Evolutionary conservation across 2,797 vertebrate species (phyloP).

Genomic region (Rhinatrema bivittatum): DNA sequence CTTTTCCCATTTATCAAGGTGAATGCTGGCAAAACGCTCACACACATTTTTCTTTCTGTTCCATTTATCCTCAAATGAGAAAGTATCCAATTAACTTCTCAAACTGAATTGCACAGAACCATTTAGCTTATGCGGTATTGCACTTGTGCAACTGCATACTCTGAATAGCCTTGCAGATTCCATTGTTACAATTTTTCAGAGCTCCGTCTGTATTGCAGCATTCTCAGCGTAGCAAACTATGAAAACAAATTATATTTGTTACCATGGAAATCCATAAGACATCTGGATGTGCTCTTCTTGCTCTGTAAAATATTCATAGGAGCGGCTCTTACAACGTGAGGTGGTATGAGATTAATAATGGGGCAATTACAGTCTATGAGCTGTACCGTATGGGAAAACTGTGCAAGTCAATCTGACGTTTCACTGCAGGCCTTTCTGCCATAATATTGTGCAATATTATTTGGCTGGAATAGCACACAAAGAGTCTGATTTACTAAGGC

Average conservation of each 20-base stretch:
- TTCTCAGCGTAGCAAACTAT: conserved; percentile 5
- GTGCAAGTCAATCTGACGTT: too few species aligned
- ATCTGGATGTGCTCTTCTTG: too few species aligned
- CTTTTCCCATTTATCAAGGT: not conserved
- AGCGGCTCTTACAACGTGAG: too few species aligned
- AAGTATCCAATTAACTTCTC: rapidly evolving
- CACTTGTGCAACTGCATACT: not conserved
- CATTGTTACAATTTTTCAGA: not conserved
- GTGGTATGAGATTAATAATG: too few species aligned
- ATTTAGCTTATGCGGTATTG: not conserved
- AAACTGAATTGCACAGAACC: not conserved
- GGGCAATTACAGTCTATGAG: too few species aligned
- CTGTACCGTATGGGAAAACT: too few species aligned
- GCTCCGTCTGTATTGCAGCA: not conserved
- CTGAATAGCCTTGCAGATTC: conserved; percentile 5
- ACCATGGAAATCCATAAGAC: conserved; percentile 24
- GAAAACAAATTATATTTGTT: conserved; percentile 21
- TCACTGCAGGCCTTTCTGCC: too few species aligned
- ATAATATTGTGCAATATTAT: too few species aligned
- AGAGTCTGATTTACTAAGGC: too few species aligned
- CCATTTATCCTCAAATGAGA: conserved; percentile 1
- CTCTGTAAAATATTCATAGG: too few species aligned
- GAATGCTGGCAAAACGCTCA: not conserved
- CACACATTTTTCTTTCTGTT: not conserved
- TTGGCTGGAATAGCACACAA: too few species aligned